Evolutionary conservation across 2,797 vertebrate species (phyloP).

Genomic region (Acanthurus lineatus): DNA sequence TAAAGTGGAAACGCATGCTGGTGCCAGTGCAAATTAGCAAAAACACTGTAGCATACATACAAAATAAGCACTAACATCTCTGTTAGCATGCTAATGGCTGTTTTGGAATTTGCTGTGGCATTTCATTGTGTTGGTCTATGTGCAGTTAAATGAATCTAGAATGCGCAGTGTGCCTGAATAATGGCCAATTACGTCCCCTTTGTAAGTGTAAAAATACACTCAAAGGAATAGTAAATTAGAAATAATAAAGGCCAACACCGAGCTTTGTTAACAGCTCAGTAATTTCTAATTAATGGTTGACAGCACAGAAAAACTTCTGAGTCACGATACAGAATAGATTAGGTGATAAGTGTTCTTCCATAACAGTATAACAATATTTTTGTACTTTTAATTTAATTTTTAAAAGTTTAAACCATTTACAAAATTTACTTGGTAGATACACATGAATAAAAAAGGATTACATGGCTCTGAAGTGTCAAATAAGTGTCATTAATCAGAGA

Average conservation of each 20-base stretch:
- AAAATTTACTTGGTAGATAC: conserved; percentile 1
- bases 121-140: conserved; percentile 66
- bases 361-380: conserved; percentile 34
- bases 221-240: conserved; percentile 63
- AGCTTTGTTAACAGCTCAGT: conserved; percentile 44
- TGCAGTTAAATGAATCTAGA: conserved; percentile 65
- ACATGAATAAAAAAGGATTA: conserved; percentile 7
- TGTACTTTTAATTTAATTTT: conserved; percentile 7
- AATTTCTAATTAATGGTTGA: conserved; percentile 55
- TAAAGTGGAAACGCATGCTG: conserved; percentile 67
- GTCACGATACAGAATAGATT: conserved; percentile 21
- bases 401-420: neutral
- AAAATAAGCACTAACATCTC: conserved; percentile 66
- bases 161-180: conserved; percentile 58
- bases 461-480: too few species aligned
- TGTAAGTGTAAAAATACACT: conserved; percentile 70
- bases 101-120: conserved; percentile 59
- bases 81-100: conserved; percentile 76
- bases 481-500: too few species aligned
- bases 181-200: conserved; percentile 77
- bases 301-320: conserved; percentile 43
- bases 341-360: conserved; percentile 25
- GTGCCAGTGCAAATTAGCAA: conserved; percentile 73
- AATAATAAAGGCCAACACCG: conserved; percentile 56
- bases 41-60: conserved; percentile 62